Evolutionary conservation across 2,888 invertebrate genomes (phyloP), one percentile per base, ranked within the genome.

Genomic region (Drosophila emarginata): DNA sequence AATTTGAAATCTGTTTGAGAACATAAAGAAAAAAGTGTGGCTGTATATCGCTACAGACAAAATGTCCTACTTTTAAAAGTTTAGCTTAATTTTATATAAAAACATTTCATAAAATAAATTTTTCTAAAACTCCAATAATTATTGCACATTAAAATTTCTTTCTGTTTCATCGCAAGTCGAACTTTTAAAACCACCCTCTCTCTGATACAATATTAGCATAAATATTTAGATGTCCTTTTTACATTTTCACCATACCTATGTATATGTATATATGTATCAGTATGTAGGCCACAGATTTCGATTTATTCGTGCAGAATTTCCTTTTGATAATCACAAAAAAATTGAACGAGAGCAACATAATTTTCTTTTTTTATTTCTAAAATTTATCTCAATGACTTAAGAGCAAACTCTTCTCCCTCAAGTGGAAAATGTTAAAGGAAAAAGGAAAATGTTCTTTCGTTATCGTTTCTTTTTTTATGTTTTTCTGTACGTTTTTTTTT

Each of bases 281-380:
- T 28, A 28, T 14, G 11, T 39, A 64, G 67, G 39, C 39, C 70
- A 14, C 9, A 54, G 53, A 64, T 60, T 72, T 74, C 64, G 66
- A 74, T 67, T 58, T 23, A 67, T 15, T 73, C 79, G 72, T 76
- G 79, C 79, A 76, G 67, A 74, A 74, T 64, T 66, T 67, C 62
- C 65, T 59, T 62, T 73, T 76, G 61, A 65, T 64, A 66, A 64
- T 61, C 12, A 40, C 21, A 60, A 71, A n/a, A 67, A 58, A 60
- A 61, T 59, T 11, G 21, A 14, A 32, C 7, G 7, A 51, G 12
- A 28, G 45, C 36, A 64, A 56, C 58, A 58, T 50, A 26, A 78
- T 64, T 54, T 63, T n/a, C 70, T 67, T 74, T 59, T 51, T 21
- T 63, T n/a, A 50, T 51, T 21, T 68, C 52, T 64, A 71, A 76